Percentiles rank a stretch among this genome's conserved stretches.
phyloP scores from a whole-genome alignment of 2,113 vertebrate species.

The Crotalus horridus region DNA sequence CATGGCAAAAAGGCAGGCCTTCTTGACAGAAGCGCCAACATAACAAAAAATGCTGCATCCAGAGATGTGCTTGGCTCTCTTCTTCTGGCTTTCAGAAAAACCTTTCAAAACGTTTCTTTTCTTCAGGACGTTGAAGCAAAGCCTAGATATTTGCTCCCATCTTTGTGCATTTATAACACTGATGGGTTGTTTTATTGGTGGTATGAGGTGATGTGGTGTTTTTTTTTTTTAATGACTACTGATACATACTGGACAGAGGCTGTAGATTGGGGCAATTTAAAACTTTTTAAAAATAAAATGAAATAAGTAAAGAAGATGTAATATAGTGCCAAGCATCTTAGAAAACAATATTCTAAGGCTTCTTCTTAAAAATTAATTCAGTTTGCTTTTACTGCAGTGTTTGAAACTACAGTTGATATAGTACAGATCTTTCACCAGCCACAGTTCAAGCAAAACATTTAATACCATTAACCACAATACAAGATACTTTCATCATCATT shows the following conservation, averaged over 20 bases:
- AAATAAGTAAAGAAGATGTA: background rate
- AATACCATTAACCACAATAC: constrained; percentile 5
- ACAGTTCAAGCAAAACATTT: background rate
- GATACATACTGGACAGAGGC: background rate
- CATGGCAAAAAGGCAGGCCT: background rate
- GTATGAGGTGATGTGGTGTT: background rate
- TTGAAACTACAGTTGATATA: background rate
- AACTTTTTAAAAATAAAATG: background rate
- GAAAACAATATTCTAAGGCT: background rate
- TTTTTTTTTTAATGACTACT: background rate
- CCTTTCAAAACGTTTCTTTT: background rate
- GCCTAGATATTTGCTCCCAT: background rate
- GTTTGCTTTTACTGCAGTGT: background rate
- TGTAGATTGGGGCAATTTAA: background rate
- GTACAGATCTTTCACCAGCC: background rate
- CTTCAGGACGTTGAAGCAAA: background rate
- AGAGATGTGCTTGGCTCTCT: background rate
- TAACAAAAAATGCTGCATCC: background rate
- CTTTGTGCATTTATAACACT: background rate
- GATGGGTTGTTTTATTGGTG: background rate
- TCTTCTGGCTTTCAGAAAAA: background rate
- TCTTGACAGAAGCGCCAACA: background rate
- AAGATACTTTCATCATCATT: background rate
- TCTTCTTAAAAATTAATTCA: background rate
- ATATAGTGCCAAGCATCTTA: background rate